phyloP scores from a whole-genome alignment of 2,888 invertebrate species.

The Nesidiocoris tenuis region DNA sequence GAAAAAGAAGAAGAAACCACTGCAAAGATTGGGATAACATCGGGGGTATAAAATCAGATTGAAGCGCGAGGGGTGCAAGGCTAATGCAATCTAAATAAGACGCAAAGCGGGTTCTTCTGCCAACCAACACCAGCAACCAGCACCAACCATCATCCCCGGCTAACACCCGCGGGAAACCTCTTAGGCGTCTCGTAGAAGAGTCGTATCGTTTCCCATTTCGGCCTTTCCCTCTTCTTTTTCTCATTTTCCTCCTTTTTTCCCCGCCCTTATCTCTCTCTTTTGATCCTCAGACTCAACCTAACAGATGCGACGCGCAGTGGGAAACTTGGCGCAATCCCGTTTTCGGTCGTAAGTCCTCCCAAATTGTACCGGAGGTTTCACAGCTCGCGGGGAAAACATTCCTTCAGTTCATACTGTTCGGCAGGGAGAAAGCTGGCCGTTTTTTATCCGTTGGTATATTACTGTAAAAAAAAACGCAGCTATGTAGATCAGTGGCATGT shows the following conservation, averaged over 20 bases:
- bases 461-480: no score
- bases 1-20: slow-evolving; percentile 4
- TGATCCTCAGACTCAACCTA: neutral
- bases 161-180: no score
- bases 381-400: no score
- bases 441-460: no score
- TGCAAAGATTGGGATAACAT: slow-evolving; percentile 27
- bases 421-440: no score
- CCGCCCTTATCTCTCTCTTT: neutral
- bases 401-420: no score
- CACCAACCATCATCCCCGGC: neutral
- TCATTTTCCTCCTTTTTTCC: neutral
- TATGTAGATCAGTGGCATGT: no score
- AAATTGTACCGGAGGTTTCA: no score
- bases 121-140: neutral
- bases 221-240: neutral
- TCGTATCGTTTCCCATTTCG: neutral
- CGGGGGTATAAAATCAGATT: slow-evolving; percentile 25
- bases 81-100: slow-evolving; percentile 29
- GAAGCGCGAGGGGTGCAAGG: slow-evolving; percentile 17
- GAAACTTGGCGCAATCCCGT: no score
- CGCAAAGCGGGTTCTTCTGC: neutral
- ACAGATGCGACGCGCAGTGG: no score
- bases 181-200: neutral
- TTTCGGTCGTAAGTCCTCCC: no score